Conservation (phyloP, 37 sponge, comb jelly and placozoan species). For the Dysidea cf. avara region DNA sequence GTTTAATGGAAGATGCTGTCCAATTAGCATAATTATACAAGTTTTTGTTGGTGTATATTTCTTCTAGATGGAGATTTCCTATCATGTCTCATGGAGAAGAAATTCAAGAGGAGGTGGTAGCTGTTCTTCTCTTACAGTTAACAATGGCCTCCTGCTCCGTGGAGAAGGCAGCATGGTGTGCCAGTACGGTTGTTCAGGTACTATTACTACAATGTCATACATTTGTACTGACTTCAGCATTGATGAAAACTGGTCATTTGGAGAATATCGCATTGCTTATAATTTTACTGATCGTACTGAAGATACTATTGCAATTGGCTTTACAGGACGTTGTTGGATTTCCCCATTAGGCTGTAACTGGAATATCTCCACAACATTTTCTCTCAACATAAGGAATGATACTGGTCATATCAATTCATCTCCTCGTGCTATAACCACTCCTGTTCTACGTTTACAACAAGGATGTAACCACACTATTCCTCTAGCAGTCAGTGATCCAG, state of each 20-base stretch:
- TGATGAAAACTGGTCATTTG: constrained; percentile 47
- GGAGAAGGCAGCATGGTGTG: constrained; percentile 10
- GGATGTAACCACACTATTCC: no score
- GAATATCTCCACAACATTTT: constrained; percentile 27
- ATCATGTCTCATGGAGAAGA: constrained; percentile 12
- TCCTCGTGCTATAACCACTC: constrained; percentile 42
- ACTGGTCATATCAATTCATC: constrained; percentile 52
- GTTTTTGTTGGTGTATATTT: no score
- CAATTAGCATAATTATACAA: no score
- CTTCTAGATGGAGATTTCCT: constrained; percentile 16
- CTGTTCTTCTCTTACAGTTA: not conserved
- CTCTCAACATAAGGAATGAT: constrained; percentile 27
- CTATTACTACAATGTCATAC: constrained; percentile 2
- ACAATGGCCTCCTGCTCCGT: not conserved
- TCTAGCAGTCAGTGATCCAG: no score
- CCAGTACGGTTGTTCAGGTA: constrained; percentile 17
- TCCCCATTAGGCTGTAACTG: constrained; percentile 24
- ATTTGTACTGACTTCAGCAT: constrained; percentile 44
- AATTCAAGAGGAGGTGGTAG: not conserved
- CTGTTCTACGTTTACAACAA: constrained; percentile 33
- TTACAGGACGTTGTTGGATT: constrained; percentile 29
- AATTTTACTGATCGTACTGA: not conserved
- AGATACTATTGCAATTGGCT: constrained; percentile 15
- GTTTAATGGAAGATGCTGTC: no score
- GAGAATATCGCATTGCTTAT: constrained; percentile 5